phyloP scores from a whole-genome alignment of 2,888 invertebrate species.

The Alviniconcha strummeri region DNA sequence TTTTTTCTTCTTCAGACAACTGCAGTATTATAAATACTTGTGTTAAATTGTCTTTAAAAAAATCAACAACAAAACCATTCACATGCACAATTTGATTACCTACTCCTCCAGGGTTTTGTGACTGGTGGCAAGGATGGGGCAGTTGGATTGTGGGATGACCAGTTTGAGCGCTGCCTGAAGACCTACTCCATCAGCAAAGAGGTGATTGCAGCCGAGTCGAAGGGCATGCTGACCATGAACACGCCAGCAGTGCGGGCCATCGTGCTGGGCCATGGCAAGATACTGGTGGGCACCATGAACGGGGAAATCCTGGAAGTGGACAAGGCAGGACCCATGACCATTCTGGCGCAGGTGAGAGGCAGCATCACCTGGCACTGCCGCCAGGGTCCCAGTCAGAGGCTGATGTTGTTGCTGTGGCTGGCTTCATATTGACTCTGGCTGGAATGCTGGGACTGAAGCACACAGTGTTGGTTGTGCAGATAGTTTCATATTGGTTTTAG shows the following conservation, averaged over 20 bases:
- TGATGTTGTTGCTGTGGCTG: too few species aligned
- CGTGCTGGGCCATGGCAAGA: slow-evolving; percentile 71
- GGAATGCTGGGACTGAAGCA: too few species aligned
- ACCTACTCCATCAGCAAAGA: slow-evolving; percentile 71
- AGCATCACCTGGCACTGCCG: too few species aligned
- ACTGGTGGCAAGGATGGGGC: slow-evolving; percentile 75
- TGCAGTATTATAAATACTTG: too few species aligned
- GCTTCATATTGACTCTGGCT: too few species aligned
- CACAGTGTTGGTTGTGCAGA: too few species aligned
- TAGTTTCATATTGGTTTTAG: too few species aligned
- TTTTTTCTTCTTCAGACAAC: too few species aligned
- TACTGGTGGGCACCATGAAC: slow-evolving; percentile 73
- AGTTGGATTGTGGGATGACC: slow-evolving; percentile 73
- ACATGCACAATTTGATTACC: too few species aligned
- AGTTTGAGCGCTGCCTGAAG: slow-evolving; percentile 72
- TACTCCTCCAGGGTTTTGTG: slow-evolving; percentile 70
- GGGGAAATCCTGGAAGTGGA: slow-evolving; percentile 74
- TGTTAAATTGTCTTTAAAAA: too few species aligned
- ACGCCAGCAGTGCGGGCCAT: slow-evolving; percentile 70
- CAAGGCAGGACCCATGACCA: slow-evolving; percentile 69
- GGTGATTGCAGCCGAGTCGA: slow-evolving; percentile 58
- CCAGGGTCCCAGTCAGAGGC: too few species aligned
- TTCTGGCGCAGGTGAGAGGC: slow-evolving; percentile 69
- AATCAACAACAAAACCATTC: too few species aligned
- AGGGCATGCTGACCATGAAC: slow-evolving; percentile 66